Conservation (phyloP, 2,113 vertebrate species). For the Hassar affinis region DNA sequence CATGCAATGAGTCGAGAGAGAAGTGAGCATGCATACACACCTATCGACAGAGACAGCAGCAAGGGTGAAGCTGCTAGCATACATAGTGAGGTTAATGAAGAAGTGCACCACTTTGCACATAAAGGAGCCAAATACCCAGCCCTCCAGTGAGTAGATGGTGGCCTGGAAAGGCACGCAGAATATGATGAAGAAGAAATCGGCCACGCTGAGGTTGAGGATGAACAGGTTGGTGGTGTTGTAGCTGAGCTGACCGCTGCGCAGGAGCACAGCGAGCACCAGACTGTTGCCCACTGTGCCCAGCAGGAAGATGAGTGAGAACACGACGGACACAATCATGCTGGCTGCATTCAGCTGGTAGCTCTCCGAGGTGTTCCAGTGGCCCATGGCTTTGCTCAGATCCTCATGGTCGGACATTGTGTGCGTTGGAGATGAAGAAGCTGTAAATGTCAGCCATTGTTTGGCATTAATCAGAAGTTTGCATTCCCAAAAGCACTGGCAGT, state of each 20-base stretch:
- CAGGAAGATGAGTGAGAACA: conserved; percentile 86
- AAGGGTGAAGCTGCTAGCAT: conserved; percentile 87
- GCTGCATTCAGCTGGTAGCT: conserved; percentile 78
- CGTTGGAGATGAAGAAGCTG: conserved; percentile 42
- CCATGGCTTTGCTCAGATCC: conserved; percentile 70
- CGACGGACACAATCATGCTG: conserved; percentile 80
- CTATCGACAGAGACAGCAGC: conserved; percentile 85
- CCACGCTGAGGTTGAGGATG: conserved; percentile 86
- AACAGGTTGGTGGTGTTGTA: conserved; percentile 87
- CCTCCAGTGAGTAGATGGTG: conserved; percentile 85
- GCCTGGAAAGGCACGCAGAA: conserved; percentile 90
- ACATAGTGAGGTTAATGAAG: conserved; percentile 90
- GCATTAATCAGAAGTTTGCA: neutral
- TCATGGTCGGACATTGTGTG: conserved; percentile 76
- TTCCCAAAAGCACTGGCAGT: neutral
- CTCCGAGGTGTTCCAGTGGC: conserved; percentile 72
- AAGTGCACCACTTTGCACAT: conserved; percentile 88
- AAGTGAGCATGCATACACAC: conserved; percentile 56
- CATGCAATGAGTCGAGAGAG: conserved; percentile 45
- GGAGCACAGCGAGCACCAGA: conserved; percentile 81
- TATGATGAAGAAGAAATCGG: conserved; percentile 89
- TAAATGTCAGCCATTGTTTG: neutral
- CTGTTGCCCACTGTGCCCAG: conserved; percentile 84
- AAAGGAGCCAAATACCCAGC: conserved; percentile 86
- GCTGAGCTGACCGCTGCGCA: conserved; percentile 77